Evolutionary conservation across 2,888 invertebrate species (phyloP).

Genomic region (Peribatodes rhomboidaria): DNA sequence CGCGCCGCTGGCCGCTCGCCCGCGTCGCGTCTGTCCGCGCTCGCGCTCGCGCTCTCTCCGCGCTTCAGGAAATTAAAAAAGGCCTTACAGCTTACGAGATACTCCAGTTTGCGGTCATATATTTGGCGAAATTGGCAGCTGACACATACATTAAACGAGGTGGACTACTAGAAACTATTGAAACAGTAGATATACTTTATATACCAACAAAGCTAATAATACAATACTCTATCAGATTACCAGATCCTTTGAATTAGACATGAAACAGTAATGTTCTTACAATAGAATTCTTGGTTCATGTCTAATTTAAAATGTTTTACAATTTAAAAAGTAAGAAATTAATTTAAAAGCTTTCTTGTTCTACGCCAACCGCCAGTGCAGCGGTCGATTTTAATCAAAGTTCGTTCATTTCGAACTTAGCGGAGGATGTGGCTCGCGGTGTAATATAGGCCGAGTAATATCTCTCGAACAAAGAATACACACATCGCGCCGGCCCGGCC

Average conservation of each 20-base stretch:
- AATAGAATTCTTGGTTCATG: conserved; percentile 7
- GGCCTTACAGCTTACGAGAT: conserved; percentile 44
- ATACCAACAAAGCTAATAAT: background rate
- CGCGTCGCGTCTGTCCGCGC: conserved; percentile 48
- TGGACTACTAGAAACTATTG: background rate
- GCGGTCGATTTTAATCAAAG: conserved; percentile 81
- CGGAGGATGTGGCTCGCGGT: conserved; percentile 66
- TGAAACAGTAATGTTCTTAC: background rate
- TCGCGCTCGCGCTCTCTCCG: conserved; percentile 36
- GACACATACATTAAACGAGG: conserved; percentile 7
- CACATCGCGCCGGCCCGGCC: conserved; percentile 61
- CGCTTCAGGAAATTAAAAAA: conserved; percentile 79
- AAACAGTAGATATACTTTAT: background rate
- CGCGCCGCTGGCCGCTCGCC: conserved; percentile 50
- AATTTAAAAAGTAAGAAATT: conserved; percentile 33
- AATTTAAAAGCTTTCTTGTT: conserved; percentile 45
- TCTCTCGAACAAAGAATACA: conserved; percentile 80
- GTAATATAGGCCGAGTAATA: conserved; percentile 79
- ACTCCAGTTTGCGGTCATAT: conserved; percentile 60
- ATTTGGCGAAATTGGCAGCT: conserved; percentile 17
- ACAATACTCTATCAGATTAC: background rate
- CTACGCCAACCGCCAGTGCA: conserved; percentile 49
- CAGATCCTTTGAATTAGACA: background rate
- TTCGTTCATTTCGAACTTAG: conserved; percentile 79
- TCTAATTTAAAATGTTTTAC: conserved; percentile 24